A percentile compares a stretch with the other conserved stretches of the same genome.
Evolutionary conservation across 2,113 vertebrate species (phyloP).

Genomic region (Glaucomys volans): DNA sequence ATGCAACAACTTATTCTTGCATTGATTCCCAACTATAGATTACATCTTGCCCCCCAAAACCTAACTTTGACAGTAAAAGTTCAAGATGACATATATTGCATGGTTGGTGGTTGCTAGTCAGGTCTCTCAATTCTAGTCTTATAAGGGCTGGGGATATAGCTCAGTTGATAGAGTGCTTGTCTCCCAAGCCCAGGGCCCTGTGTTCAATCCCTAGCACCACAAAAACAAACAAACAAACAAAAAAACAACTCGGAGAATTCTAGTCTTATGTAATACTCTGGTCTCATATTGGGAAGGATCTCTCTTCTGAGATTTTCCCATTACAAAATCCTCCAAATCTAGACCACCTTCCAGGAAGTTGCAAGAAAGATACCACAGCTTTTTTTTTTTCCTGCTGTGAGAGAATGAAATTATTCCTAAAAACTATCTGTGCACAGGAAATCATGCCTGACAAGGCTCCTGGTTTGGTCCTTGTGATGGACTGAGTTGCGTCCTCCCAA

Average conservation of each 20-base stretch:
- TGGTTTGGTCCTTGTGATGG: neutral
- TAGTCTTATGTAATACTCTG: no score
- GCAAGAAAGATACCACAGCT: neutral
- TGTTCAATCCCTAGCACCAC: no score
- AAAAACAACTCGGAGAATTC: no score
- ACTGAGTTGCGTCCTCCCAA: neutral
- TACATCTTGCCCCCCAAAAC: neutral
- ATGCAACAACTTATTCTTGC: neutral
- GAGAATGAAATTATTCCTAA: neutral
- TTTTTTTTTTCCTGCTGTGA: slow-evolving; percentile 7
- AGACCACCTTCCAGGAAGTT: neutral
- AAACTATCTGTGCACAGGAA: neutral
- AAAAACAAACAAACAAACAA: no score
- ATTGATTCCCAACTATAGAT: neutral
- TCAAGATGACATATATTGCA: neutral
- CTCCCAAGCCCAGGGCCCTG: no score
- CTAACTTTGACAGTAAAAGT: neutral
- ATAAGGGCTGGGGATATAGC: no score
- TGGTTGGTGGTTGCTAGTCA: neutral
- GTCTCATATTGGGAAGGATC: no score
- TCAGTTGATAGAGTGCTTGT: no score
- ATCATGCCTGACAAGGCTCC: neutral
- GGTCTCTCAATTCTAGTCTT: neutral
- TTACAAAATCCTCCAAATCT: neutral
- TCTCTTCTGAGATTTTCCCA: neutral